These are phyloP conservation scores for Geothlypis trichas DNA, from an alignment of 2,113 vertebrate species.

Conservation along the genomic window DNA sequence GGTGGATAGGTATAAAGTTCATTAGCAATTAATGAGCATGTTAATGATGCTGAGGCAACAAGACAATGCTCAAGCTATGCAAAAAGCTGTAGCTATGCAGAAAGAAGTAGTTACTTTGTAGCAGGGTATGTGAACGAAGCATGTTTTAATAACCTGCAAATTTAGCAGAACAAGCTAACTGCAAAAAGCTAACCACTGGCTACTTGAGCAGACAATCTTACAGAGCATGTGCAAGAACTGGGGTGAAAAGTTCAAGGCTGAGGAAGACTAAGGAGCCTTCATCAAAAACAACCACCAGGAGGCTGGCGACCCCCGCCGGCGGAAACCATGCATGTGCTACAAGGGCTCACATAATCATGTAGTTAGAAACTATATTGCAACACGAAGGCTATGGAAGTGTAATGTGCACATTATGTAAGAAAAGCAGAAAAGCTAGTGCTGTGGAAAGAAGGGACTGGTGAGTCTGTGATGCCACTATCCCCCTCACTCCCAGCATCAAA, in stretches of 20 bases:
- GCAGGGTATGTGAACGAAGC: not conserved
- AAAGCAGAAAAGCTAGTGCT: not conserved
- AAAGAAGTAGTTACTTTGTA: not conserved
- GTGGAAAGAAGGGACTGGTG: not conserved
- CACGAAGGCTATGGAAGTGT: not conserved
- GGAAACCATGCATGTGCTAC: fast-evolving
- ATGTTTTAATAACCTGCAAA: not conserved
- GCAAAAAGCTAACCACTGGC: not conserved
- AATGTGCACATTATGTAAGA: not conserved
- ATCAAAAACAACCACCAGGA: not conserved
- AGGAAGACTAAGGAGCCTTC: not conserved
- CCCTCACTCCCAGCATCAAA: fast-evolving
- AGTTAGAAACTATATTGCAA: not conserved
- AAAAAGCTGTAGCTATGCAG: not conserved
- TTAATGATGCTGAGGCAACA: not conserved
- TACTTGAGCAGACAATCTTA: not conserved
- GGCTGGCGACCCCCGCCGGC: fast-evolving
- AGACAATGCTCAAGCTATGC: not conserved
- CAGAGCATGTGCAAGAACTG: fast-evolving
- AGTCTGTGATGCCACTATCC: not conserved
- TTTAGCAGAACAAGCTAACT: not conserved
- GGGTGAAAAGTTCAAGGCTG: not conserved
- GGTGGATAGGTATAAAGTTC: fast-evolving
- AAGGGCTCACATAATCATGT: not conserved
- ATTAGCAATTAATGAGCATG: not conserved